Base-by-base conservation (phyloP, 1,140 invertebrate species). In the Drosophila repletoides region DNA sequence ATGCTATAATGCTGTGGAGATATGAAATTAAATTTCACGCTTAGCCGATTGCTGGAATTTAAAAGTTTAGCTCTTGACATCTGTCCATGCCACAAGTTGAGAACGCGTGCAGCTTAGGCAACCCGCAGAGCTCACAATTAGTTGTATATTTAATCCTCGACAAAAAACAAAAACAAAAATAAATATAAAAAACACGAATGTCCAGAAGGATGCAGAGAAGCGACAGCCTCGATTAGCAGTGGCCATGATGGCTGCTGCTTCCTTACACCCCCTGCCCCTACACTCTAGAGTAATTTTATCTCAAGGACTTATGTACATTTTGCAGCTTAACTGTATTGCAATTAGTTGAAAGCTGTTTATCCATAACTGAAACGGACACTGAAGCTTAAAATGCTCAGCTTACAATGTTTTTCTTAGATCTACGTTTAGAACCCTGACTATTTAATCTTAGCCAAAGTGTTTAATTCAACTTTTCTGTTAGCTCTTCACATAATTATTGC, bases 101-200 rank as follows among this genome's bases (percentile, higher is more conserved):
- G 34, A 38, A 52, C 34, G 52, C 53, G 40, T 49, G 12, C 17
- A 34, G 38, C 26, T 71, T 71, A 71, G 26, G 61, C 61, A 61
- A 53, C 19, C 5, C 48, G 31, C 56, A 24, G 51, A 56, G 52
- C 41, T 48, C 72, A 74, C 72, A 70, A 75, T 75, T 70, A 75
- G 72, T 66, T 72, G 66, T 26, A 43, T 53, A 49, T 34, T 55
- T 76, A 76, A 76, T 76, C 74, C 67, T 36, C 33, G 59, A 55
- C 21, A 52, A 40, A 53, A n/a, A 34, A 43, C 17, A 64, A 26
- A 40, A 22, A 69, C 40, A 71, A 51, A 15, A 26, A 52, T 28
- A 72, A 34, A 22, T 14, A 41, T 15, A 41, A 15, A 17, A 15
- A 60, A 38, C 10, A 4, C 29, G 14, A 48, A 21, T 34, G 21